These are phyloP conservation scores for Ivindomyrus marchei DNA, from an alignment of 2,113 vertebrate species.

Conservation along the genomic window DNA sequence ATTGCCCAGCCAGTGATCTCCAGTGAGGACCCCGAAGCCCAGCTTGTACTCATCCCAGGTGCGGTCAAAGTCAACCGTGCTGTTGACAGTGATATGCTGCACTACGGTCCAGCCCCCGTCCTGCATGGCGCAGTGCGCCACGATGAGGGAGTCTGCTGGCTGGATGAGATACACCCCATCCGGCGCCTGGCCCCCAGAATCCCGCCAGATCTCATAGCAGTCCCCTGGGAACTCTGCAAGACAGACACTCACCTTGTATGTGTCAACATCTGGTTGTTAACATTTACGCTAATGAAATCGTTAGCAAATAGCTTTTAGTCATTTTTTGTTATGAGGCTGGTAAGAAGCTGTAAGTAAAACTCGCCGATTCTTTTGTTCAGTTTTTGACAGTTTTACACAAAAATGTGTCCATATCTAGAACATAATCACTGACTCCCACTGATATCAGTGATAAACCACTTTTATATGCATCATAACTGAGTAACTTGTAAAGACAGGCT, in stretches of 20 bases:
- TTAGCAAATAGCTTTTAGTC: not conserved
- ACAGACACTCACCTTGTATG: not conserved
- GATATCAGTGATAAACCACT: slow-evolving; percentile 11
- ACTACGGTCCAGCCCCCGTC: slow-evolving; percentile 82
- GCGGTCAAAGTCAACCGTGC: slow-evolving; percentile 71
- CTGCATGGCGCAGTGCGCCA: slow-evolving; percentile 72
- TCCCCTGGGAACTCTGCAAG: slow-evolving; percentile 65
- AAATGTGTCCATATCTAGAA: slow-evolving; percentile 11
- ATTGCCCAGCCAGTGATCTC: slow-evolving; percentile 80
- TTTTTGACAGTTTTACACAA: not conserved
- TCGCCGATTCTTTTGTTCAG: not conserved
- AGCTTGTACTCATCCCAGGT: slow-evolving; percentile 77
- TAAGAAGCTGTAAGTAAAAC: not conserved
- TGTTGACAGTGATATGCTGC: slow-evolving; percentile 81
- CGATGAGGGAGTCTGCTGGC: slow-evolving; percentile 58
- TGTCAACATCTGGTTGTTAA: not conserved
- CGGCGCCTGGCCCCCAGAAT: slow-evolving; percentile 56
- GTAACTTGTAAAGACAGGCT: not conserved
- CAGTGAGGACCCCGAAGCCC: slow-evolving; percentile 67
- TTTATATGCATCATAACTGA: not conserved
- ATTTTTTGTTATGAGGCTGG: not conserved
- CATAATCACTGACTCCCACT: not conserved
- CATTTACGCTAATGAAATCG: not conserved
- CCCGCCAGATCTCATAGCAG: slow-evolving; percentile 73
- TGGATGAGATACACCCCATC: slow-evolving; percentile 77